Evolutionary conservation across 2,888 invertebrate genomes (phyloP).

Genomic region (Diaphora mendica): DNA sequence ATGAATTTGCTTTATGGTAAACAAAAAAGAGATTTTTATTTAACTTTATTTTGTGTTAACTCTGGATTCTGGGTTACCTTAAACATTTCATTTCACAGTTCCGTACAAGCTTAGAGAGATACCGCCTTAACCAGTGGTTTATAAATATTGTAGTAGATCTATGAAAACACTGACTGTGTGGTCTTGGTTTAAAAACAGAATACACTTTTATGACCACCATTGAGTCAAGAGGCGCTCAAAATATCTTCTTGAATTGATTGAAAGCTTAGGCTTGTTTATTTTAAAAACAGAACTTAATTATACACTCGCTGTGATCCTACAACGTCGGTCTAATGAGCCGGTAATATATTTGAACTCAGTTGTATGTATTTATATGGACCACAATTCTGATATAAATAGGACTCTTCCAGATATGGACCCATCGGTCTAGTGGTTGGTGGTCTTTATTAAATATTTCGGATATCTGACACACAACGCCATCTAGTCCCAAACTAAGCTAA

Average conservation of each 20-base stretch:
- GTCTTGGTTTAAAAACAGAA: slow-evolving; percentile 15
- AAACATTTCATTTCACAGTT: background rate
- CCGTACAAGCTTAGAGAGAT: background rate
- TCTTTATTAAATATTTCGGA: too few species aligned
- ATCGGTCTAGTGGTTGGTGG: too few species aligned
- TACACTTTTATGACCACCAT: slow-evolving; percentile 8
- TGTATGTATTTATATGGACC: background rate
- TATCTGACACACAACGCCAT: too few species aligned
- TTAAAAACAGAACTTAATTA: slow-evolving; percentile 16
- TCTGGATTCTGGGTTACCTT: background rate
- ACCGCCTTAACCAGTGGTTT: background rate
- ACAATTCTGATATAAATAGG: background rate
- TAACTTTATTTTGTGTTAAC: background rate
- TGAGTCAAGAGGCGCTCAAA: slow-evolving; percentile 19
- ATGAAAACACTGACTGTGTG: slow-evolving; percentile 15
- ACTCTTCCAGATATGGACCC: background rate
- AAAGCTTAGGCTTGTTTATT: slow-evolving; percentile 7
- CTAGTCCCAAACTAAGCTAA: too few species aligned
- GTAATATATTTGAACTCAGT: background rate
- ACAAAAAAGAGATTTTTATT: too few species aligned
- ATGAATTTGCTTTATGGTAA: too few species aligned
- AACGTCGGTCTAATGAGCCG: background rate
- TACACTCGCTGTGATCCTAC: background rate
- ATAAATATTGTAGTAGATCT: slow-evolving; percentile 1
- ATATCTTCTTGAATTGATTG: slow-evolving; percentile 16